Evolutionary conservation across 2,113 vertebrate genomes (phyloP), one percentile per base, ranked within the genome.

Genomic region (Notechis scutatus): DNA sequence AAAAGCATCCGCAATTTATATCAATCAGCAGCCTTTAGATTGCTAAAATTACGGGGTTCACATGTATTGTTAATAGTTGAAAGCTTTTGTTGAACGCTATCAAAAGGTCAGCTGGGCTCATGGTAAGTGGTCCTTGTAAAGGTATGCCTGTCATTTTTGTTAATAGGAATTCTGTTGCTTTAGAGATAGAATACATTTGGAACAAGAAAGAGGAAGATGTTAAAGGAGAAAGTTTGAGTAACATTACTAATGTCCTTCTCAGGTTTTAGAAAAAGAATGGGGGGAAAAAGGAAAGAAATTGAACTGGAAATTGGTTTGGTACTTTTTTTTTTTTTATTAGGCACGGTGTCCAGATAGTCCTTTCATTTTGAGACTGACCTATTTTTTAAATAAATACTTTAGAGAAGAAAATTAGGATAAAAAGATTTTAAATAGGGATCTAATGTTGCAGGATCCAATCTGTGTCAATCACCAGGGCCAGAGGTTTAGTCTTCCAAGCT

Each of bases 1-100:
- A 0, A 3, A 50, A 93, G 20, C 96, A 96, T 91, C 94, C 97
- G 96, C 87, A 94, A 90, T 95, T 97, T 91, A 92, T 42, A 93
- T 93, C 54, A 96, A 96, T 96, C 95, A 96, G 74, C 85, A 54
- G 29, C 54, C 94, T 93, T 57, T 90, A 93, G 56, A 54, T 93
- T 94, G n/a, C 55, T 91, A 94, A 94, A 95, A 91, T 92, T 87
- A 95, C 93, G 74, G 74, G 87, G 64, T 91, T 96, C 50, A 26
- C 56, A 29, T 88, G 94, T 93, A 94, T 95, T 96, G 93, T 93
- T 94, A 95, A 96, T 20, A 64, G 64, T 52, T 91, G 90, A 94
- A 92, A 86, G n/a, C 64, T 92, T 92, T 92, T 87, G 88, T 20
- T 89, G 92, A 61, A n/a, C 11, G 91, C 29, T 92, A 50, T 92